Evolutionary conservation across 1,140 invertebrate species (phyloP), one percentile per base, ranked within the genome.

Genomic region (Lordiphosa clarofinis): DNA sequence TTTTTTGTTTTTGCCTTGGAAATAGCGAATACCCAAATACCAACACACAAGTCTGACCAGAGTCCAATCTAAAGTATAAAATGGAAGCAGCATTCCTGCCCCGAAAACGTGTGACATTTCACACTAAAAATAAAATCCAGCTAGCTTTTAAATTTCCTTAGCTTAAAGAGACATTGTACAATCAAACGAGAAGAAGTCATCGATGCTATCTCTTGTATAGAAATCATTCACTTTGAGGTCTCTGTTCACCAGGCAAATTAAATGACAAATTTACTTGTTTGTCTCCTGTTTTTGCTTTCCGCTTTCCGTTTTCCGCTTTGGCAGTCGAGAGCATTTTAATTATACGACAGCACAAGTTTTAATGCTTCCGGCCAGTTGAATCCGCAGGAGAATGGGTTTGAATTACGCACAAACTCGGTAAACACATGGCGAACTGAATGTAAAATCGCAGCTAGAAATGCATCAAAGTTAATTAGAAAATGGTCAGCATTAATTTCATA

Each of bases 351-450:
- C 56, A 65, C 64, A 55, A 63, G 57, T 67, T 79, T 82, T 82
- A 75, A 66, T 82, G 75, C 68, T 81, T 82, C 78, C 72, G 67
- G 76, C 39, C 78, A 81, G 67, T 82, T 81, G 78, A 59, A 19
- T 38, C 39, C 28, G 24, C 28, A 12, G 66, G 40, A 56, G 37
- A 48, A 55, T 42, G 55, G 64, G 63, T 74, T 81, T 75, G 71
- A 81, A 67, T 81, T 75, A 81, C 76, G 76, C 75, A 82, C 76
- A 67, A 79, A 67, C 37, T 48, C 15, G 74, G 65, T 56, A 59
- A 61, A 74, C 71, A 79, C 31, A 81, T 81, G 75, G 36, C 50
- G 44, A 35, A n/a, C 33, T 57, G 57, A 36, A 36, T 47, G 55
- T 66, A 43, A 60, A 64, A 65, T 60, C 24, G 62, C 63, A 54